Evolutionary conservation across 2,113 vertebrate genomes (phyloP).

Genomic region (Ammodramus savannarum): DNA sequence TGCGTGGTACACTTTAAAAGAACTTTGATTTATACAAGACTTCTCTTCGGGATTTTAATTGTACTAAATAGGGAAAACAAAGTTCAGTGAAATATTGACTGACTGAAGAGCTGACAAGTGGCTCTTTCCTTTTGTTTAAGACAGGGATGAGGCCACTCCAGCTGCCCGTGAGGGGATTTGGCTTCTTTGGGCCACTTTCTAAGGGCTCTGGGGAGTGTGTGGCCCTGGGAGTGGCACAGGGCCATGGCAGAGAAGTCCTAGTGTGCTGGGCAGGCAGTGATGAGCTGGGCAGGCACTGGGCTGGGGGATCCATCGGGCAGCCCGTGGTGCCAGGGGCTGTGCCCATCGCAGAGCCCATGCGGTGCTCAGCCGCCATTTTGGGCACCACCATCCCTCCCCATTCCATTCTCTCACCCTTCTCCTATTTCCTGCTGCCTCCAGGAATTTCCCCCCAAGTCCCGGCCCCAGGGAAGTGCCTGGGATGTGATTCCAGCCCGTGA

Average conservation of each 20-base stretch:
- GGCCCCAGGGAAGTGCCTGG: not conserved
- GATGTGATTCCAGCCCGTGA: not conserved
- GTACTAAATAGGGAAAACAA: slow-evolving; percentile 59
- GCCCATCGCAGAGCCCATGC: not conserved
- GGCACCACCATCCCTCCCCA: not conserved
- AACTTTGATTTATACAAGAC: slow-evolving; percentile 73
- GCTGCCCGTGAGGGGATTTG: not conserved
- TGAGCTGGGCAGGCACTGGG: not conserved
- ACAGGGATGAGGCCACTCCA: rapidly evolving
- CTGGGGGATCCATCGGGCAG: rapidly evolving
- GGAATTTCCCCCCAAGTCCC: not conserved
- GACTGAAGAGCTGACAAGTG: not conserved
- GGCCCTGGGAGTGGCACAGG: not conserved
- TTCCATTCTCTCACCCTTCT: not conserved
- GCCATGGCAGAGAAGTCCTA: not conserved
- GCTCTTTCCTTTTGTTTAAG: not conserved
- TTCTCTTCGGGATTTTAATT: slow-evolving; percentile 67
- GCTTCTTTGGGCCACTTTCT: rapidly evolving
- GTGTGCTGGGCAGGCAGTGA: rapidly evolving
- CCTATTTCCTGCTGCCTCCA: not conserved
- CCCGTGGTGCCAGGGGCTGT: rapidly evolving
- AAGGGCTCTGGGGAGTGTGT: not conserved
- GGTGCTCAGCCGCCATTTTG: rapidly evolving
- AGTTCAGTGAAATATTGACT: slow-evolving; percentile 47
- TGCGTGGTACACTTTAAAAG: slow-evolving; percentile 62